These are phyloP conservation scores for Sinocyclocheilus maitianheensis DNA, from an alignment of 2,113 vertebrate genomes.

Conservation along the genomic window DNA sequence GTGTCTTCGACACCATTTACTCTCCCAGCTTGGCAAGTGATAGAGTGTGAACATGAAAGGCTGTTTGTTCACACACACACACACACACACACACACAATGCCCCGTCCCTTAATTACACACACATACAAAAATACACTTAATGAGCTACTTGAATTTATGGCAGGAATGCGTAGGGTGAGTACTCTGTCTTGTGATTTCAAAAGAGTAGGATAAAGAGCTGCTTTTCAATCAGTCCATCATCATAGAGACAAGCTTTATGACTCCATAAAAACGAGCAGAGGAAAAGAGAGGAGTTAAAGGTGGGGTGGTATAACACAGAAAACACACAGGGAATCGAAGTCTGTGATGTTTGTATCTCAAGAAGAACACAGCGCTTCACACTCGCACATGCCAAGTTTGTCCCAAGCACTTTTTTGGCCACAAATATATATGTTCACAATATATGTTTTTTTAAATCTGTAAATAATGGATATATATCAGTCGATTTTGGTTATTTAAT, in stretches of 20 bases:
- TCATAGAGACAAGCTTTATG: conserved; percentile 2
- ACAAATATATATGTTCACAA: not conserved
- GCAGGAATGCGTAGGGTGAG: conserved; percentile 24
- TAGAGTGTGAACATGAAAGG: conserved; percentile 43
- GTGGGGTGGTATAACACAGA: not conserved
- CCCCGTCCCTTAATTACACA: conserved; percentile 47
- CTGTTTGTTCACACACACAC: conserved; percentile 32
- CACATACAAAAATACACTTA: conserved; percentile 42
- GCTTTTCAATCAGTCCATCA: conserved; percentile 50
- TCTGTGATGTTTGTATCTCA: not conserved
- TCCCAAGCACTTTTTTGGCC: not conserved
- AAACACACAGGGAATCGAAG: not conserved
- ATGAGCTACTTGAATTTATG: conserved; percentile 45
- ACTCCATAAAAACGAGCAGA: conserved; percentile 22
- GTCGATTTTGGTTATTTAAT: not conserved
- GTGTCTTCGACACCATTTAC: conserved; percentile 30
- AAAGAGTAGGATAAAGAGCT: conserved; percentile 47
- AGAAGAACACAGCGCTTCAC: not conserved
- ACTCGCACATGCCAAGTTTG: not conserved
- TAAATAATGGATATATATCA: too few relatives aligned
- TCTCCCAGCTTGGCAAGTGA: conserved; percentile 8
- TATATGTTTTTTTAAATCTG: too few relatives aligned
- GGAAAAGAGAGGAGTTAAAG: conserved; percentile 24
- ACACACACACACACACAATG: conserved; percentile 1
- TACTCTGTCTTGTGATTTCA: conserved; percentile 40